Percentiles rank a stretch among this genome's conserved stretches.
Conservation (phyloP, 92 coral and sea anemone species). For the Bergia sp. region DNA sequence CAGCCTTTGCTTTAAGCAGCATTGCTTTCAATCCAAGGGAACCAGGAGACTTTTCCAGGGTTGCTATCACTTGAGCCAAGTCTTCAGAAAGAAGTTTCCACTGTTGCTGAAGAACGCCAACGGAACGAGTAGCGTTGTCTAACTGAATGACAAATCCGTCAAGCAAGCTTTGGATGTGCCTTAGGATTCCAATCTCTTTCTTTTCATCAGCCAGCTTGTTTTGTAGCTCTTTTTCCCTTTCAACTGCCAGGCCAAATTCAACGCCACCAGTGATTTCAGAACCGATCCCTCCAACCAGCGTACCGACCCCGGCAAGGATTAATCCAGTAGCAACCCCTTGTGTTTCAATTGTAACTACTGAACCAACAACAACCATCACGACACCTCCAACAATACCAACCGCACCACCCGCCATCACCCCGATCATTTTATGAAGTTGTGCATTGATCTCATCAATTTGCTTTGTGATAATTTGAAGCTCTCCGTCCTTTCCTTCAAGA, state of each 20-base stretch:
- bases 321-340: conserved; percentile 40
- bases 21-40: conserved; percentile 36
- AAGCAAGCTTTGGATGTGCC: conserved; percentile 41
- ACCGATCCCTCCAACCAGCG: conserved; percentile 41
- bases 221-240: conserved; percentile 11
- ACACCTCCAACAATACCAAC: conserved; percentile 29
- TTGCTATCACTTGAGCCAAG: conserved; percentile 34
- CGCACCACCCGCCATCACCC: conserved; percentile 13
- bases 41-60: conserved; percentile 26
- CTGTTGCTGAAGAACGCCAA: conserved; percentile 30
- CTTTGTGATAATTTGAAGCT: not conserved
- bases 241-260: conserved; percentile 37
- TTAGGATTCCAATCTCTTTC: conserved; percentile 42
- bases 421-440: not conserved
- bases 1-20: conserved; percentile 32
- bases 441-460: not conserved
- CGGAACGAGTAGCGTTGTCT: not conserved
- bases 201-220: conserved; percentile 28
- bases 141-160: conserved; percentile 38
- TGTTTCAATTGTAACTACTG: conserved; percentile 40
- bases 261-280: conserved; percentile 45
- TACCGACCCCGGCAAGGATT: conserved; percentile 36
- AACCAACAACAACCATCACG: conserved; percentile 44
- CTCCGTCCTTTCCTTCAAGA: conserved; percentile 29
- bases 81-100: conserved; percentile 49